These are phyloP conservation scores for Rutilus rutilus DNA, from an alignment of 2,113 vertebrate species.

Conservation along the genomic window DNA sequence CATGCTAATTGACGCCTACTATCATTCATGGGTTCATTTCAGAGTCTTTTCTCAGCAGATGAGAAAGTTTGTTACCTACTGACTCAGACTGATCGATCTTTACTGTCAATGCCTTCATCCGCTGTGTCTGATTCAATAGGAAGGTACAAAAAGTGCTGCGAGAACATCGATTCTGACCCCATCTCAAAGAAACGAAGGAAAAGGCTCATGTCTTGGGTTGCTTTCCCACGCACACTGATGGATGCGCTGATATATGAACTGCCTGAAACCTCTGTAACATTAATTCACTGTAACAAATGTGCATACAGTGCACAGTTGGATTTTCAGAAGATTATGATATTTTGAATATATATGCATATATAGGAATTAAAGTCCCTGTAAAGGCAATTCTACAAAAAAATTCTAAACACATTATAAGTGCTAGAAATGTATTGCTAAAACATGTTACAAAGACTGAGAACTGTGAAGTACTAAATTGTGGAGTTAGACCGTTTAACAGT, in stretches of 20 bases:
- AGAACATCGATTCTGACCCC: constrained; percentile 33
- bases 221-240: constrained; percentile 1
- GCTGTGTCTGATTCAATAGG: constrained; percentile 36
- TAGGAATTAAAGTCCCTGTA: too few relatives aligned
- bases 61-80: constrained; percentile 28
- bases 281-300: neutral
- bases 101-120: constrained; percentile 29
- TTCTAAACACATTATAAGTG: too few relatives aligned
- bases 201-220: neutral
- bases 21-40: constrained; percentile 19
- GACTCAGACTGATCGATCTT: constrained; percentile 36
- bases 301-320: neutral
- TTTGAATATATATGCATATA: neutral
- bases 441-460: too few relatives aligned
- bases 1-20: constrained; percentile 40
- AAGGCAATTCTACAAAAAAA: too few relatives aligned
- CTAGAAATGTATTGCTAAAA: too few relatives aligned
- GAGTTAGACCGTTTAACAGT: too few relatives aligned
- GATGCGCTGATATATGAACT: neutral
- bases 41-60: constrained; percentile 7
- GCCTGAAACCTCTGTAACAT: neutral
- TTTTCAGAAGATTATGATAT: neutral
- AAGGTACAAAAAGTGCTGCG: constrained; percentile 17
- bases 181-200: neutral
- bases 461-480: too few relatives aligned